Percentiles rank a stretch among this genome's conserved stretches.
Conservation (phyloP, 1,140 invertebrate species). For the Dendrolimus punctatus region DNA sequence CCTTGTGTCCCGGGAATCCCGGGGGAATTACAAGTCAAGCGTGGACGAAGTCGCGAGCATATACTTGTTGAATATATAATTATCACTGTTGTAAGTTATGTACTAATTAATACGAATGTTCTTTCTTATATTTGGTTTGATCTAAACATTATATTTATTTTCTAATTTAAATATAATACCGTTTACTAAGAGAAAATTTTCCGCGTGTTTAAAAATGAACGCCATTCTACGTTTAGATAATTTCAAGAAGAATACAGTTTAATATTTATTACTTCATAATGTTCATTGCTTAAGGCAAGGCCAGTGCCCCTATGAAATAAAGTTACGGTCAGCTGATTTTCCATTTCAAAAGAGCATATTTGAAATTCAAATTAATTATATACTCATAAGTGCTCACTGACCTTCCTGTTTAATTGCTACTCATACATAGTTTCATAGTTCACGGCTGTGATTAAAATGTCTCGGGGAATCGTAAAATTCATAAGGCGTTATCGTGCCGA, state of each 20-base stretch:
- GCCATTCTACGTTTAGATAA: no score
- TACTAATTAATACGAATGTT: no score
- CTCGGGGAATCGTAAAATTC: constrained; percentile 46
- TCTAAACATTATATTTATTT: no score
- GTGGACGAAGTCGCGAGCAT: no score
- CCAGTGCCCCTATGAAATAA: constrained; percentile 62
- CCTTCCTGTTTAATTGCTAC: constrained; percentile 2
- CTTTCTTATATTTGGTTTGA: no score
- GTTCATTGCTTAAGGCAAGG: constrained; percentile 45
- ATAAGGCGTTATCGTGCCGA: constrained; percentile 35
- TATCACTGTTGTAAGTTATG: no score
- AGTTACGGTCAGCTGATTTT: constrained; percentile 57
- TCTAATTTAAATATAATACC: no score
- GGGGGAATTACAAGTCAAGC: no score
- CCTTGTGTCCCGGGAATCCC: no score
- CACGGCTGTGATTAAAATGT: constrained; percentile 67
- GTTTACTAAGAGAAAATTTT: no score
- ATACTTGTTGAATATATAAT: no score
- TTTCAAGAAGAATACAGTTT: constrained; percentile 1
- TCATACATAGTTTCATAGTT: constrained; percentile 58
- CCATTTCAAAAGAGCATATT: constrained; percentile 60
- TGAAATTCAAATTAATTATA: constrained; percentile 67
- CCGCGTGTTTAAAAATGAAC: no score
- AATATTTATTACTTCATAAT: constrained; percentile 33
- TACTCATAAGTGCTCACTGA: constrained; percentile 10